phyloP scores from a whole-genome alignment of 2,797 vertebrate genomes.

The Phylloscopus collybita region DNA sequence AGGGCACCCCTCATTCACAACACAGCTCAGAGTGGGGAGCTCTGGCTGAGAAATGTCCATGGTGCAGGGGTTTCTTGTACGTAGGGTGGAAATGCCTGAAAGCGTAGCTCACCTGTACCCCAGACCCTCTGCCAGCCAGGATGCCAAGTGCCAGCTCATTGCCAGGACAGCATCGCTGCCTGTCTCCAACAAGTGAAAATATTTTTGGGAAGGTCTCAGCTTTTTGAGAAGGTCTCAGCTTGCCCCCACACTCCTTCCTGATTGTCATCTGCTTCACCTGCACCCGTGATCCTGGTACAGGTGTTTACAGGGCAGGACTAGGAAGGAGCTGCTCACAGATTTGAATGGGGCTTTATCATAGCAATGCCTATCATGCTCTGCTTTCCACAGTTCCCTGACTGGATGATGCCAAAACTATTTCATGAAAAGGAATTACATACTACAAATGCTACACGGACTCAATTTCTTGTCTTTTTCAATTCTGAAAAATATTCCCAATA shows the following conservation, averaged over 20 bases:
- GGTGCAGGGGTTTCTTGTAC: accelerated
- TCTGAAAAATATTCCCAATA: not conserved
- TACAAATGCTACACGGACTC: not conserved
- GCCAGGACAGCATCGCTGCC: not conserved
- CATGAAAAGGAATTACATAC: not conserved
- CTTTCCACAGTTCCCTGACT: not conserved
- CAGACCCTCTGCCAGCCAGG: not conserved
- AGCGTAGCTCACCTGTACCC: not conserved
- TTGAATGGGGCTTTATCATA: not conserved
- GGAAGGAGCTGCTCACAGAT: not conserved
- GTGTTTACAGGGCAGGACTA: not conserved
- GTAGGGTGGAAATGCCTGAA: not conserved
- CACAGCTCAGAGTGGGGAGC: not conserved
- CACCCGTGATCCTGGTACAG: not conserved
- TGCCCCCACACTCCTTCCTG: accelerated
- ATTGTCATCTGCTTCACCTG: not conserved
- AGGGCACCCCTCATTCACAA: not conserved
- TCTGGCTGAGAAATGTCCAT: not conserved
- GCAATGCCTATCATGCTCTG: not conserved
- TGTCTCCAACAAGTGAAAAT: not conserved
- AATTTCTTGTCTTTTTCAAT: not conserved
- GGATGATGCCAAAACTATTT: not conserved
- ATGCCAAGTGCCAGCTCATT: not conserved
- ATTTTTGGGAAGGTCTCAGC: not conserved
- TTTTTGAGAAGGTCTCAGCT: not conserved